A percentile compares a stretch with the other conserved stretches of the same genome.
Evolutionary conservation across 2,888 invertebrate species (phyloP).

Genomic region (Gymnoscelis rufifasciata): DNA sequence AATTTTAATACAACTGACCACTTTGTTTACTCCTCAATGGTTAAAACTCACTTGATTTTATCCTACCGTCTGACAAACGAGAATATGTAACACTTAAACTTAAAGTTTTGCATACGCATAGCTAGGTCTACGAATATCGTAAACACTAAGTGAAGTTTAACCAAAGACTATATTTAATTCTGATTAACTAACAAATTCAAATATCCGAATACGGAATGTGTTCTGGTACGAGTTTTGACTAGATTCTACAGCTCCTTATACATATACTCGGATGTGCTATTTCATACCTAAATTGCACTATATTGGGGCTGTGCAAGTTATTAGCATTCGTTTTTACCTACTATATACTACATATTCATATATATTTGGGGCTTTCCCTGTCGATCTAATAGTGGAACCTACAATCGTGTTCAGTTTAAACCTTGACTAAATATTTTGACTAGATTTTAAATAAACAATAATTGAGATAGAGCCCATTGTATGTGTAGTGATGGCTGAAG

Average conservation of each 20-base stretch:
- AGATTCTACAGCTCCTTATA: constrained; percentile 8
- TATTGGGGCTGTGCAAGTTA: constrained; percentile 42
- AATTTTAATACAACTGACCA: constrained; percentile 43
- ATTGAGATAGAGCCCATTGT: no score
- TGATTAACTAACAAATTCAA: constrained; percentile 11
- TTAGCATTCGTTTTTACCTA: not conserved
- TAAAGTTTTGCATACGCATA: not conserved
- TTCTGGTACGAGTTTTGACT: constrained; percentile 20
- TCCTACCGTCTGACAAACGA: constrained; percentile 14
- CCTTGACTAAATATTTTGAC: constrained; percentile 31
- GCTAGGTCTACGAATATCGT: not conserved
- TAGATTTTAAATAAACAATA: not conserved
- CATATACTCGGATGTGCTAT: constrained; percentile 28
- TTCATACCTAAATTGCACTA: constrained; percentile 29
- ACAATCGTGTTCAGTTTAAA: constrained; percentile 20
- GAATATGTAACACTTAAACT: no score
- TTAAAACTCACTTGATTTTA: constrained; percentile 6
- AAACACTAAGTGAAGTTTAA: constrained; percentile 3
- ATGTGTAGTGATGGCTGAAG: no score
- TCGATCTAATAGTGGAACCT: constrained; percentile 10
- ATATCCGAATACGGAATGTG: constrained; percentile 47
- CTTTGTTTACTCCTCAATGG: constrained; percentile 8
- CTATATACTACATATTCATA: not conserved
- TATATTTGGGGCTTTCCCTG: constrained; percentile 18
- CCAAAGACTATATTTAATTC: constrained; percentile 1